Evolutionary conservation across 2,113 vertebrate species (phyloP), one percentile per base, ranked within the genome.

Genomic region (Apaloderma vittatum): DNA sequence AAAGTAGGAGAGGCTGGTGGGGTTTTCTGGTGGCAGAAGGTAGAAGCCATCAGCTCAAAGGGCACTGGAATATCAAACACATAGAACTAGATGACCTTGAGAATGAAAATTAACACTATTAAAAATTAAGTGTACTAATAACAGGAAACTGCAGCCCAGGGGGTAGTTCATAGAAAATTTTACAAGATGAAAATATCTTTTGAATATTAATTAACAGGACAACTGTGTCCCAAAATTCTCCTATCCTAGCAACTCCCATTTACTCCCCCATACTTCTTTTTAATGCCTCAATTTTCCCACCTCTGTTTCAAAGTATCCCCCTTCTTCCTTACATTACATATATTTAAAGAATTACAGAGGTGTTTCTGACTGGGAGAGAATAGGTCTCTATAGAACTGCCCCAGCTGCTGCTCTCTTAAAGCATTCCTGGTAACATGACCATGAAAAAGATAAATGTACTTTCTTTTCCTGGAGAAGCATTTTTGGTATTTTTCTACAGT

Each of bases 101-200:
- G 63, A 88, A 86, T 63, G 72, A 92, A 88, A 92, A 84, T 86
- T 77, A 66, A 48, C 20, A 43, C 55, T 43, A 71, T 86, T 96
- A 94, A 92, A 95, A 71, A 91, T 43, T 84, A 92, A 93, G 91
- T 74, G 68, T 71, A 77, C 72, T 92, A 92, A 86, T 89, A 96
- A 59, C 59, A 91, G 65, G 43, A 37, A 84, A 95, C 59, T 55
- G 83, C 15, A 91, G 79, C 79, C 76, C n/a, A n/a, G 93, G 36
- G 95, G 79, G 43, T 65, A 95, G 57, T 91, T 81, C 43, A 62
- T 5, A 62, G 79, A 67, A 51, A 26, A 88, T 92, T 63, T 21
- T 86, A 61, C 23, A 70, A 27, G 88, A 80, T 30, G 26, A 63
- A 95, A 84, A 37, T 77, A 63, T 37, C 79, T 71, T 84, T 48